Conservation (phyloP, 2,888 invertebrate species). For the Tetheella fluctuosa region DNA sequence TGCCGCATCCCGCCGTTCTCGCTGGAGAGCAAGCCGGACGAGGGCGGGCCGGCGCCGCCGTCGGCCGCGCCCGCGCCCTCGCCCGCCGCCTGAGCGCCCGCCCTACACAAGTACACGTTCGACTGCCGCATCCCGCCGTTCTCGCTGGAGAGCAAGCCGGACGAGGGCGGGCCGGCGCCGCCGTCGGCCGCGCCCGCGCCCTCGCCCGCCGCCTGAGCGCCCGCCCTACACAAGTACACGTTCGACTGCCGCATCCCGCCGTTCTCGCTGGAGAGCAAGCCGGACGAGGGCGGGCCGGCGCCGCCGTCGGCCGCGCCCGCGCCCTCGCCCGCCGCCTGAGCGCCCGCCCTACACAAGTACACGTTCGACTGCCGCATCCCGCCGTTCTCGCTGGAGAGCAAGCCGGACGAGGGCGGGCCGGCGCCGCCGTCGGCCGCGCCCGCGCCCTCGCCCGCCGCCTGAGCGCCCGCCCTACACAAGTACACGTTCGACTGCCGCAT, state of each 20-base stretch:
- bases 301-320: no score
- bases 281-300: slow-evolving; percentile 84
- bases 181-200: no score
- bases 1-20: slow-evolving; percentile 99
- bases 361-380: slow-evolving; percentile 99
- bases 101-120: slow-evolving; percentile 97
- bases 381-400: slow-evolving; percentile 98
- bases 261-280: slow-evolving; percentile 97
- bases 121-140: slow-evolving; percentile 99
- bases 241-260: slow-evolving; percentile 99
- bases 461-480: no score
- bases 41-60: slow-evolving; percentile 64
- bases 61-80: no score
- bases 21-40: slow-evolving; percentile 95
- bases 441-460: no score
- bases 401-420: slow-evolving; percentile 86
- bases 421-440: no score
- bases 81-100: slow-evolving; percentile 64
- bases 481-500: no score
- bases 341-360: no score
- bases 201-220: no score
- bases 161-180: slow-evolving; percentile 77
- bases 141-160: slow-evolving; percentile 96
- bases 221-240: slow-evolving; percentile 97
- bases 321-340: no score